Base-by-base conservation (phyloP, 2,888 invertebrate species). In the Molorchus minor region DNA sequence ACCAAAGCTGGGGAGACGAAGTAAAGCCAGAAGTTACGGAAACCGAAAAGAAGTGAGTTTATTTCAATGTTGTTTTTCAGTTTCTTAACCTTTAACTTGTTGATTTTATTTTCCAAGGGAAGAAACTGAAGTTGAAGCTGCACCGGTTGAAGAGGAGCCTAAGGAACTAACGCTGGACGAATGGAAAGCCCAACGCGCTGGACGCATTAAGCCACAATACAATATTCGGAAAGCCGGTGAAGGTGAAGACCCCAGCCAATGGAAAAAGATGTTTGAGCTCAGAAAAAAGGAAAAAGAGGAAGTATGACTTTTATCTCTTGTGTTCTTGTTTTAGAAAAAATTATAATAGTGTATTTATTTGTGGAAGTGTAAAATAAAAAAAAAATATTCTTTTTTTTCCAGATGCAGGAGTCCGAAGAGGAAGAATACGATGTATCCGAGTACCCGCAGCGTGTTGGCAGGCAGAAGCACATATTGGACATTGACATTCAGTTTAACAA, bases 141-240 rank as follows among this genome's bases (percentile, higher is more conserved):
- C 72, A 1, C 78, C 81, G 0, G 84, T 84, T 51, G 93, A 92
- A 74, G 93, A 93, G 68, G 92, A 91, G 79, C 87, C 91, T 46
- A 90, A 91, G 75, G 93, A 92, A 83, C 85, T 97, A 79, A 97
- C 97, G 30, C 84, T 96, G 71, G 96, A 96, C 77, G 96, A 97
- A 85, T 97, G 94, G 89, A 94, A 94, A 82, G 94, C 94, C 57
- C 84, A 92, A 74, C 91, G 92, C 75, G 88, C 89, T 75, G 86
- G 87, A 75, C 89, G 94, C 71, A 86, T 87, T 61, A 92, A 94
- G 80, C 93, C 96, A 46, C 90, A 91, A 72, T 97, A 90, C 81
- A 96, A 97, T 80, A 82, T 96, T 75, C 90, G 97, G 56, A 95
- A 96, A 82, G 93, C 96, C 53, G 96, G 95, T 20, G 96, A 97